These are phyloP conservation scores for Caenorhabditis imperialis DNA, from an alignment of 2,888 invertebrate genomes.

Conservation along the genomic window DNA sequence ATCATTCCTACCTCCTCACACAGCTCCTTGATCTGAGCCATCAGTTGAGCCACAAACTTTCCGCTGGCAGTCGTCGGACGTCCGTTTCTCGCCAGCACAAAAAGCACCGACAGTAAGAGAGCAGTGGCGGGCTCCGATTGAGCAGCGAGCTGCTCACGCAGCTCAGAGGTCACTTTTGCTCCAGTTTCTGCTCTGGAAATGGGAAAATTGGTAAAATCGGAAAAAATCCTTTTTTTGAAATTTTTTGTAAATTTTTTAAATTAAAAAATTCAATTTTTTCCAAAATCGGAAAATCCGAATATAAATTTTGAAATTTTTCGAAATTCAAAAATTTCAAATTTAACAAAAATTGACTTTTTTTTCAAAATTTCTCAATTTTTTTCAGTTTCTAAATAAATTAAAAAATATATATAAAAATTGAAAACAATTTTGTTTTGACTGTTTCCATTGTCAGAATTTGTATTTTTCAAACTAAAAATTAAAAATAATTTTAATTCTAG, in stretches of 20 bases:
- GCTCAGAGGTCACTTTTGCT: slow-evolving; percentile 35
- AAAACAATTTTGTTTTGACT: too few species aligned
- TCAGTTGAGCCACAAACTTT: slow-evolving; percentile 86
- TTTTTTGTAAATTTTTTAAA: too few species aligned
- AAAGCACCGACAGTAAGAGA: slow-evolving; percentile 53
- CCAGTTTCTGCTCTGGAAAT: slow-evolving; percentile 43
- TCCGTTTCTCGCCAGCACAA: slow-evolving; percentile 48
- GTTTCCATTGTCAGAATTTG: too few species aligned
- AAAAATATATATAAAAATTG: too few species aligned
- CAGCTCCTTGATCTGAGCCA: slow-evolving; percentile 47
- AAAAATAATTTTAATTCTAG: neutral
- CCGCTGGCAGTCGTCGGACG: slow-evolving; percentile 84
- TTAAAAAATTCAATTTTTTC: too few species aligned
- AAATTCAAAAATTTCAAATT: neutral
- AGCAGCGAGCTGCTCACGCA: slow-evolving; percentile 33
- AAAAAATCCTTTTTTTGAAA: too few species aligned
- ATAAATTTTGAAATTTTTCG: too few species aligned
- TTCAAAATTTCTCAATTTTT: slow-evolving; percentile 9
- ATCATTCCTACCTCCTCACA: slow-evolving; percentile 29
- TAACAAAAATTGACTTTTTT: neutral
- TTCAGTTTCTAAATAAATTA: too few species aligned
- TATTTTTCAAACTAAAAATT: neutral
- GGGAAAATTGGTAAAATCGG: too few species aligned
- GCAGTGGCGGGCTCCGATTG: slow-evolving; percentile 52
- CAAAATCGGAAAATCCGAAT: too few species aligned